A percentile compares a stretch with the other conserved stretches of the same genome.
Conservation (phyloP, 2,113 vertebrate species). For the Poecile atricapillus region DNA sequence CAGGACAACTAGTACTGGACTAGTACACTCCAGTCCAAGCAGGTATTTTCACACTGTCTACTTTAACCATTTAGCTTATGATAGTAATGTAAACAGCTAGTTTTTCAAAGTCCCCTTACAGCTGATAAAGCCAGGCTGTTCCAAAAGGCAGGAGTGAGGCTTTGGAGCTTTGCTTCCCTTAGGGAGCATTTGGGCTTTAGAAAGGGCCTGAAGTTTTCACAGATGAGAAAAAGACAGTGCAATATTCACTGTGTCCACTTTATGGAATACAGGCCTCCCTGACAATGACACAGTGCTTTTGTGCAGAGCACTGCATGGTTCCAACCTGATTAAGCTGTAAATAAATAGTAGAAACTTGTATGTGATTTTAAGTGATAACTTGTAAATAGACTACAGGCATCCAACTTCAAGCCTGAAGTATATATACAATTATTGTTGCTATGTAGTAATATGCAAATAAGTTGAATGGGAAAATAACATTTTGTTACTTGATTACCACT, state of each 20-base stretch:
- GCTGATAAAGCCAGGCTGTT: background rate
- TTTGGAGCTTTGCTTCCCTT: background rate
- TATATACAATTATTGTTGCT: background rate
- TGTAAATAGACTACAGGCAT: background rate
- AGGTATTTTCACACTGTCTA: background rate
- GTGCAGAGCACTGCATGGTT: background rate
- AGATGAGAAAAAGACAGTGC: background rate
- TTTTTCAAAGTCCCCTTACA: background rate
- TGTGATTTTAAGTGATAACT: background rate
- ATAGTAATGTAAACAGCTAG: background rate
- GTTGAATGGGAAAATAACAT: background rate
- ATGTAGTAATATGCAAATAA: background rate
- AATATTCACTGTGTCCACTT: background rate
- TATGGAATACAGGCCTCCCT: background rate
- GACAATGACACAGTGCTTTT: background rate
- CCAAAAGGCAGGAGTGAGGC: background rate
- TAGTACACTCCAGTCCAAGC: background rate
- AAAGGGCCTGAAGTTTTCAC: background rate
- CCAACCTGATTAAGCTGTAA: background rate
- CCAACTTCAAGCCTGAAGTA: background rate
- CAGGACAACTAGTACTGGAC: background rate
- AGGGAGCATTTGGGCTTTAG: background rate
- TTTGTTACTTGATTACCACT: background rate
- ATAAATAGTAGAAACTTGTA: background rate
- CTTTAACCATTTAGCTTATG: background rate